Percentiles rank a stretch among this genome's conserved stretches.
Conservation (phyloP, 2,888 invertebrate species). For the Ophion ventricosus region DNA sequence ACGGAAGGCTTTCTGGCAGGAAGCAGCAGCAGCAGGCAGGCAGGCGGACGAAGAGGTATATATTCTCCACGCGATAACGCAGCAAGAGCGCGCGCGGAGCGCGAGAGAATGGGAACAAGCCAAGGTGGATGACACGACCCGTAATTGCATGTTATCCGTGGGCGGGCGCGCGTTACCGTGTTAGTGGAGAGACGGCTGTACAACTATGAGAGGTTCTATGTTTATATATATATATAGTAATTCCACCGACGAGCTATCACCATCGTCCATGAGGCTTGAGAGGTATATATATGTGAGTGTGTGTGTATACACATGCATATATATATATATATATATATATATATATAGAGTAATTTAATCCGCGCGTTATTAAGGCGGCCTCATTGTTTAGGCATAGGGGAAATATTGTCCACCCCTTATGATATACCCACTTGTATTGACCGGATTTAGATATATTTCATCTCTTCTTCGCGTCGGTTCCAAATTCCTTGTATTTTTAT, state of each 20-base stretch:
- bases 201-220: conserved; percentile 33
- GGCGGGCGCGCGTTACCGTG: conserved; percentile 64
- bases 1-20: conserved; percentile 57
- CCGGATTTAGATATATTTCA: conserved; percentile 5
- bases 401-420: conserved; percentile 33
- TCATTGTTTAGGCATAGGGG: not conserved
- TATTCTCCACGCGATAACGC: conserved; percentile 77
- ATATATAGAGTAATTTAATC: not conserved
- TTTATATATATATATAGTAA: not conserved
- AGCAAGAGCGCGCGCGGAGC: conserved; percentile 55
- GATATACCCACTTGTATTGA: conserved; percentile 23
- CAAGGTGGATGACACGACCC: conserved; percentile 81
- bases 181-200: conserved; percentile 59
- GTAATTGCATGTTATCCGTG: conserved; percentile 82
- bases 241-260: not conserved
- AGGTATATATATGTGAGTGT: not conserved
- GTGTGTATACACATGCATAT: not conserved
- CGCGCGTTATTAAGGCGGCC: not conserved
- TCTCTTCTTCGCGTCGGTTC: not conserved
- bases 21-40: conserved; percentile 57
- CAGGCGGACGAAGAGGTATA: conserved; percentile 72
- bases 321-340: no score
- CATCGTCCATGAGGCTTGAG: not conserved
- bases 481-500: no score
- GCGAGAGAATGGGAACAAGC: conserved; percentile 78